Evolutionary conservation across 2,797 vertebrate species (phyloP).

Genomic region (Caiman crocodilus): DNA sequence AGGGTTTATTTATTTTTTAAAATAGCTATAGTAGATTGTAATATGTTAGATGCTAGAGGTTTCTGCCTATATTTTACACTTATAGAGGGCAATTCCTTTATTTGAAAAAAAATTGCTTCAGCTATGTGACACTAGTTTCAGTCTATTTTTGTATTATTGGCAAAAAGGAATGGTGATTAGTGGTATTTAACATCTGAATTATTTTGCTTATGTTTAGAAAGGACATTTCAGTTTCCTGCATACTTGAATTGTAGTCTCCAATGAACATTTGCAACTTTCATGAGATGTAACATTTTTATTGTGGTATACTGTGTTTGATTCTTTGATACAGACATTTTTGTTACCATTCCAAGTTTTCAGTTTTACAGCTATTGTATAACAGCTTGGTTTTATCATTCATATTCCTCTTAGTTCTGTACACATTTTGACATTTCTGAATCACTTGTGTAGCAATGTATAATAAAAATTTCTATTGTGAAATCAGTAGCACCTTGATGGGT

Average conservation of each 20-base stretch:
- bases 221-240: constrained; percentile 45
- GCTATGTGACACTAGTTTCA: background rate
- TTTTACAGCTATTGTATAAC: background rate
- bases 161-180: background rate
- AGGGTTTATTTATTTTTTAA: background rate
- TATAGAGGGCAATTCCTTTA: background rate
- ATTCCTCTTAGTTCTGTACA: background rate
- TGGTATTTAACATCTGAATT: background rate
- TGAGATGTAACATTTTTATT: constrained; percentile 2
- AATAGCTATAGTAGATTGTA: background rate
- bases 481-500: background rate
- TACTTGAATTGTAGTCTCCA: constrained; percentile 3
- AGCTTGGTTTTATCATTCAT: background rate
- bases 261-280: constrained; percentile 38
- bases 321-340: too few species aligned
- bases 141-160: background rate
- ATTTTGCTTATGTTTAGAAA: background rate
- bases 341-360: background rate
- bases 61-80: constrained; percentile 2
- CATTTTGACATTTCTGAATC: constrained; percentile 16
- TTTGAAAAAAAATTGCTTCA: background rate
- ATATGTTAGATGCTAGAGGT: background rate
- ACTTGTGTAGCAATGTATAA: background rate
- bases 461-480: background rate
- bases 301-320: too few species aligned